Evolutionary conservation across 2,113 vertebrate genomes (phyloP).

Genomic region (Pteronura brasiliensis): DNA sequence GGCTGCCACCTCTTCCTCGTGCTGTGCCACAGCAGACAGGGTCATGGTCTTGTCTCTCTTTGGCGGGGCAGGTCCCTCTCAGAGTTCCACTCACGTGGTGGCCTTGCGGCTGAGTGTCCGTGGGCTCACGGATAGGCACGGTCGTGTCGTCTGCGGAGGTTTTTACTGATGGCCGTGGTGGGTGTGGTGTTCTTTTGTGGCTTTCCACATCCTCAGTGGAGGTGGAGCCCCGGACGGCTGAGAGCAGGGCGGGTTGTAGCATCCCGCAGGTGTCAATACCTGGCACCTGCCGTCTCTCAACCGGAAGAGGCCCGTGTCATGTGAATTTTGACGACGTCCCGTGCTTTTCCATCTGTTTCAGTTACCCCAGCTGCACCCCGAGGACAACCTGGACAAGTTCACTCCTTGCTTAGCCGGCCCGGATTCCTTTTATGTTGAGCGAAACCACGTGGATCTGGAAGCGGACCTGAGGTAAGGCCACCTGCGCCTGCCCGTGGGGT

Average conservation of each 20-base stretch:
- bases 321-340: background rate
- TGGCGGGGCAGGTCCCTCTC: background rate
- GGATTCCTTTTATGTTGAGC: constrained; percentile 85
- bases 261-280: background rate
- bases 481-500: background rate
- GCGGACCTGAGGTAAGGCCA: constrained; percentile 85
- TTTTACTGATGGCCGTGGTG: accelerated
- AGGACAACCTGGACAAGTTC: constrained; percentile 88
- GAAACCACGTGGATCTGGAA: constrained; percentile 87
- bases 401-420: constrained; percentile 84
- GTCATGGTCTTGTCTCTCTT: background rate
- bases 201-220: accelerated
- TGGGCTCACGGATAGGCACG: accelerated
- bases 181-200: background rate
- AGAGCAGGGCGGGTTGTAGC: background rate
- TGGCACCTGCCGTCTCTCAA: background rate
- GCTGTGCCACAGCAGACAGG: accelerated
- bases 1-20: background rate
- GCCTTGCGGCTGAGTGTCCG: too few species aligned
- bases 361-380: constrained; percentile 87
- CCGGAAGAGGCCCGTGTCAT: background rate
- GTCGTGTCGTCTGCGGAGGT: accelerated
- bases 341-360: constrained; percentile 41
- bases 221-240: background rate
- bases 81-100: background rate